These are phyloP conservation scores for Lepidurus arcticus DNA, from an alignment of 1,140 invertebrate species.

Conservation along the genomic window DNA sequence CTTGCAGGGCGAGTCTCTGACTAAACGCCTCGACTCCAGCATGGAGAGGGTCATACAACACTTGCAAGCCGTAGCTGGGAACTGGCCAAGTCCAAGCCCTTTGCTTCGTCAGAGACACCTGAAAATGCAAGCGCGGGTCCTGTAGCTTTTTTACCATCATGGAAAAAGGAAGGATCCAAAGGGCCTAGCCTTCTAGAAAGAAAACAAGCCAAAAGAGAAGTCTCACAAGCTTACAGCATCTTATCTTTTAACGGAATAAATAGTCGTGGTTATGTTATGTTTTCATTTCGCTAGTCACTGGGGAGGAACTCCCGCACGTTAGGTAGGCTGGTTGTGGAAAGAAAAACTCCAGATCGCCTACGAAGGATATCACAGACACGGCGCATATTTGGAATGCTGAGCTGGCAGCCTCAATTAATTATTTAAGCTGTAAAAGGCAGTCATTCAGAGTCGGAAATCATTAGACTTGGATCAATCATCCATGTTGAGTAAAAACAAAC, in stretches of 20 bases:
- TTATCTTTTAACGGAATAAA: too few relatives aligned
- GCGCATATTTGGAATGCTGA: background rate
- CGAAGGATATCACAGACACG: too few relatives aligned
- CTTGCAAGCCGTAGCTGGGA: background rate
- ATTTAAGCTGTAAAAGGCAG: background rate
- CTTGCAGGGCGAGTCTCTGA: background rate
- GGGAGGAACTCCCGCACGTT: too few relatives aligned
- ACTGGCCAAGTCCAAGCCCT: constrained; percentile 9
- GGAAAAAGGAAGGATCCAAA: background rate
- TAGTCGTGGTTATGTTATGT: too few relatives aligned
- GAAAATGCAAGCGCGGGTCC: background rate
- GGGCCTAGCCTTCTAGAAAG: constrained; percentile 12
- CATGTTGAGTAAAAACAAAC: background rate
- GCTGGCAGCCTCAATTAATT: background rate
- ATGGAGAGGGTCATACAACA: background rate
- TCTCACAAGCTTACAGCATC: too few relatives aligned
- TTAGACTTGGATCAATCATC: constrained; percentile 8
- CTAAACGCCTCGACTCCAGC: background rate
- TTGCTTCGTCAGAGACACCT: constrained; percentile 4
- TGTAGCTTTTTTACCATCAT: background rate
- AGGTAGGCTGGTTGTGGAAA: too few relatives aligned
- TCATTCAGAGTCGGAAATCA: background rate
- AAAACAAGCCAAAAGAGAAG: background rate
- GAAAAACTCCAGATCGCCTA: too few relatives aligned
- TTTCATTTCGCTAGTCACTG: too few relatives aligned